Conservation (phyloP, 1,140 invertebrate species). For the Tetraneura akinire region DNA sequence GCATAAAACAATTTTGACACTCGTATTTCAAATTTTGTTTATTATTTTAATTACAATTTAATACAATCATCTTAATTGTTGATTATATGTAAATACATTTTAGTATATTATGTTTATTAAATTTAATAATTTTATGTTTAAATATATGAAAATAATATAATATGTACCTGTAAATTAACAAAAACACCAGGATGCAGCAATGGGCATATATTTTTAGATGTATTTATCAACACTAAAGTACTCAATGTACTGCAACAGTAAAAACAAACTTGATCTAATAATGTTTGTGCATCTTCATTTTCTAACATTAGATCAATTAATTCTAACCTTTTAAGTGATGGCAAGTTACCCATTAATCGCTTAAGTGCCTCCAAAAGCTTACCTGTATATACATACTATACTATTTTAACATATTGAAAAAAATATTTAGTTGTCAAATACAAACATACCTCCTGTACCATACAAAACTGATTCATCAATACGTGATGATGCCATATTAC, state of each 20-base stretch:
- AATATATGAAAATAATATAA: too few relatives aligned
- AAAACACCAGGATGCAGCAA: slow-evolving; percentile 78
- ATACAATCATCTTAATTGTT: too few relatives aligned
- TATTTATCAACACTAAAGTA: slow-evolving; percentile 73
- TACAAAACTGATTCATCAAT: slow-evolving; percentile 67
- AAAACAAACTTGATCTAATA: slow-evolving; percentile 75
- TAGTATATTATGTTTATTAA: too few relatives aligned
- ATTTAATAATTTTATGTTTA: too few relatives aligned
- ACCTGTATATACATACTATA: slow-evolving; percentile 55
- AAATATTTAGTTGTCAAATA: background rate
- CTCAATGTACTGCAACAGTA: slow-evolving; percentile 68
- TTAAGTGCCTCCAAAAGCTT: slow-evolving; percentile 71
- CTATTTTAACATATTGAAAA: too few relatives aligned
- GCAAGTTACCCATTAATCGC: slow-evolving; percentile 70
- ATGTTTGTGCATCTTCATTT: slow-evolving; percentile 67
- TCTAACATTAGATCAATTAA: slow-evolving; percentile 79
- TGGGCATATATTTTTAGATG: slow-evolving; percentile 73
- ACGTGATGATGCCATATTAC: slow-evolving; percentile 68
- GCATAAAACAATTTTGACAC: too few relatives aligned
- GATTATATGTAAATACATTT: too few relatives aligned
- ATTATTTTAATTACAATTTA: too few relatives aligned
- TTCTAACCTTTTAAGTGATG: slow-evolving; percentile 67
- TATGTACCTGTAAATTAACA: slow-evolving; percentile 68
- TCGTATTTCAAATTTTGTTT: too few relatives aligned
- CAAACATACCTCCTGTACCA: slow-evolving; percentile 70